These are phyloP conservation scores for Kuschelorhynchus macadamiae DNA, from an alignment of 2,888 invertebrate species.

Conservation along the genomic window DNA sequence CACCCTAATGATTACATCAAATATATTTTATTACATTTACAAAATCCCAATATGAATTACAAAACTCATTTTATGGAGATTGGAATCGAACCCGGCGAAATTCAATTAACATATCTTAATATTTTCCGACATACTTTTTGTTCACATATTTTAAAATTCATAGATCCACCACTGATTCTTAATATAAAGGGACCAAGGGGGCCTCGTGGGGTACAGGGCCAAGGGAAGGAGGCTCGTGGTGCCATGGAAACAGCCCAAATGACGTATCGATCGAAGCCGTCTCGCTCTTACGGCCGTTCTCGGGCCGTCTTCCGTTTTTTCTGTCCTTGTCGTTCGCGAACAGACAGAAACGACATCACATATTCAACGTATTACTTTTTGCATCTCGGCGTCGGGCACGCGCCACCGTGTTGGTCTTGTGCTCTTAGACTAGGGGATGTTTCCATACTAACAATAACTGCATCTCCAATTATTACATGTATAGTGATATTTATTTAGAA, in stretches of 20 bases:
- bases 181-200: constrained; percentile 51
- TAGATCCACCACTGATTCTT: constrained; percentile 50
- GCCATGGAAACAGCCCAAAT: constrained; percentile 72
- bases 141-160: constrained; percentile 47
- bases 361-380: constrained; percentile 71
- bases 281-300: constrained; percentile 63
- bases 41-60: not conserved
- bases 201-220: constrained; percentile 57
- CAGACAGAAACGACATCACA: constrained; percentile 67
- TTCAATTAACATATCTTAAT: constrained; percentile 29
- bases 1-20: no score
- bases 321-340: constrained; percentile 51
- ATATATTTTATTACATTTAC: no score
- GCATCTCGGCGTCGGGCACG: constrained; percentile 48
- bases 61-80: not conserved
- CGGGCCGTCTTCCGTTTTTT: constrained; percentile 52
- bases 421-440: constrained; percentile 19
- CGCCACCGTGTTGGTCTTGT: constrained; percentile 43
- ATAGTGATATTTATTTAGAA: no score
- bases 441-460: not conserved
- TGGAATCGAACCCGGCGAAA: constrained; percentile 3
- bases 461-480: no score
- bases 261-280: constrained; percentile 70
- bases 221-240: constrained; percentile 68
- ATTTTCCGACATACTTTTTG: constrained; percentile 36